Conservation (phyloP, 2,113 vertebrate genomes). For the Caloenas nicobarica region DNA sequence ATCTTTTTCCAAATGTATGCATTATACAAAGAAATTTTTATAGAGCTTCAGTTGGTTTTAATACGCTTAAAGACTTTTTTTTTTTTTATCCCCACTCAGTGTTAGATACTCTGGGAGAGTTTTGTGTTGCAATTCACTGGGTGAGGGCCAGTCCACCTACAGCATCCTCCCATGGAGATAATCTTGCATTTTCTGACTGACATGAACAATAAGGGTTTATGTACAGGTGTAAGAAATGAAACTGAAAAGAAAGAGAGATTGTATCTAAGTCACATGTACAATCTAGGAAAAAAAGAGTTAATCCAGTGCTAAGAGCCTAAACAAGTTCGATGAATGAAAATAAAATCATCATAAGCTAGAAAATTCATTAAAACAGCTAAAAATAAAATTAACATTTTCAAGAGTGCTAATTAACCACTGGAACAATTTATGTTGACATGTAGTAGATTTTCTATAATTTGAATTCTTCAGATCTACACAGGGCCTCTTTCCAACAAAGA, state of each 20-base stretch:
- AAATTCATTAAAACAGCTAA: not conserved
- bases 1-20: not conserved
- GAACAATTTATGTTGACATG: not conserved
- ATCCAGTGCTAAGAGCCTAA: not conserved
- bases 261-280: not conserved
- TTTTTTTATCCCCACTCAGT: too few relatives aligned
- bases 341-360: not conserved
- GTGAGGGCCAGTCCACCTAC: not conserved
- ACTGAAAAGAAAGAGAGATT: not conserved
- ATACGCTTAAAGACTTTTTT: not conserved
- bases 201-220: not conserved
- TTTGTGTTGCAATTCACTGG: not conserved
- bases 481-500: not conserved
- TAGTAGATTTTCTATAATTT: not conserved
- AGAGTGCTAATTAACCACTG: not conserved
- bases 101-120: not conserved
- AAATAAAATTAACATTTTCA: conserved; percentile 2
- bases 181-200: not conserved
- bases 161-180: not conserved
- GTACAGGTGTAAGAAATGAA: not conserved
- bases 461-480: not conserved
- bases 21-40: not conserved
- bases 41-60: not conserved
- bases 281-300: not conserved
- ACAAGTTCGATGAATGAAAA: not conserved